Evolutionary conservation across 2,888 invertebrate genomes (phyloP).

Genomic region (Ectropis crepuscularia): DNA sequence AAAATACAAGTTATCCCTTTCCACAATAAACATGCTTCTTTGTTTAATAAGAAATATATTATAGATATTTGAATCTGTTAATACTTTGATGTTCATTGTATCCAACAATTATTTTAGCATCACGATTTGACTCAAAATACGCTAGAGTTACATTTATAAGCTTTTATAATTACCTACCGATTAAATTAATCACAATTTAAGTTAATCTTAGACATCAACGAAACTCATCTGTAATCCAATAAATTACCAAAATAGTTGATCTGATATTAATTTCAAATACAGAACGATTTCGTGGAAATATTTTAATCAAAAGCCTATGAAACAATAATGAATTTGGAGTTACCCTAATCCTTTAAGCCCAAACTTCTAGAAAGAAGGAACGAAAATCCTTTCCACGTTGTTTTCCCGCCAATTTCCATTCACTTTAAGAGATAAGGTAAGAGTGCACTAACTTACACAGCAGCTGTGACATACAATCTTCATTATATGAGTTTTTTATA

Average conservation of each 20-base stretch:
- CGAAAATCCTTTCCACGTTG: conserved; percentile 59
- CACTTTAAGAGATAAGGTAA: conserved; percentile 34
- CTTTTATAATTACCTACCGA: background rate
- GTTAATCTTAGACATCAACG: background rate
- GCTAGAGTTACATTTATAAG: too few relatives aligned
- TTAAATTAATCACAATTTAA: background rate
- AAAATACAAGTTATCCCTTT: too few relatives aligned
- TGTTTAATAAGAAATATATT: too few relatives aligned
- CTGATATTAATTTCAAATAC: conserved; percentile 12
- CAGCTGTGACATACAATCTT: too few relatives aligned
- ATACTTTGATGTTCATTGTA: too few relatives aligned
- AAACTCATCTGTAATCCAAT: conserved; percentile 2
- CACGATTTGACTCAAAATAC: too few relatives aligned
- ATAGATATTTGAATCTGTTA: too few relatives aligned
- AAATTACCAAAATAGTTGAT: conserved; percentile 8
- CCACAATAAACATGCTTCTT: too few relatives aligned
- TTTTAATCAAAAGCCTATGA: conserved; percentile 28
- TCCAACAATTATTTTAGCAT: too few relatives aligned
- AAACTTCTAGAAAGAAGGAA: conserved; percentile 46
- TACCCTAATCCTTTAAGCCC: conserved; percentile 29
- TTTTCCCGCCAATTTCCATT: conserved; percentile 65
- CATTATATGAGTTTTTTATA: too few relatives aligned
- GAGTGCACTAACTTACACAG: background rate
- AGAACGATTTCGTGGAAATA: conserved; percentile 21
- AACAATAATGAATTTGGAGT: conserved; percentile 28